Evolutionary conservation across 1,140 invertebrate species (phyloP).

Genomic region (Bombus vancouverensis): DNA sequence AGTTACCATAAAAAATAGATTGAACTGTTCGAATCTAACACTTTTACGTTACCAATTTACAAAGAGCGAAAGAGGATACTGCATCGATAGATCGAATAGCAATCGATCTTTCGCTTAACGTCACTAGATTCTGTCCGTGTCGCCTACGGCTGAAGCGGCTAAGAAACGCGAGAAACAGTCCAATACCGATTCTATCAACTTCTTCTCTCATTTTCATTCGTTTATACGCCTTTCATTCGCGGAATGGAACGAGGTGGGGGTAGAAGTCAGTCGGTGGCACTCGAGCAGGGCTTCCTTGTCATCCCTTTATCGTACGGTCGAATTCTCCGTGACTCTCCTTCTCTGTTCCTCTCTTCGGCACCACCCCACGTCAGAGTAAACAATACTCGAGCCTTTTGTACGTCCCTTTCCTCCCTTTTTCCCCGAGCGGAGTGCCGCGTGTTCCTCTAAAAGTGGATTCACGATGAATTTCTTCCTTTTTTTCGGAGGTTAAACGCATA

Average conservation of each 20-base stretch:
- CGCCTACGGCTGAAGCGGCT: not conserved
- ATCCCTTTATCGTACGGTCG: conserved; percentile 63
- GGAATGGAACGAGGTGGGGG: conserved; percentile 34
- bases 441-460: conserved; percentile 61
- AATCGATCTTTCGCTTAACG: not conserved
- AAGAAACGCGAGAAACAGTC: not conserved
- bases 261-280: conserved; percentile 38
- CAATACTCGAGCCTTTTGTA: conserved; percentile 62
- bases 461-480: conserved; percentile 59
- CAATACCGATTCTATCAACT: conserved; percentile 29
- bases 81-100: no score
- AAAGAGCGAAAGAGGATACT: not conserved
- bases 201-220: conserved; percentile 56
- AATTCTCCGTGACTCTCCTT: conserved; percentile 49
- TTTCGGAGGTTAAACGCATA: conserved; percentile 59
- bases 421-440: conserved; percentile 18
- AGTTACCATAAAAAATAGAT: no score
- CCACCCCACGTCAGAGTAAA: conserved; percentile 55
- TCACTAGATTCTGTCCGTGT: not conserved
- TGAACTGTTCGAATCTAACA: no score
- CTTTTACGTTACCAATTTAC: no score
- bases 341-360: not conserved
- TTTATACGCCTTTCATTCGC: conserved; percentile 46
- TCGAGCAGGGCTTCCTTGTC: conserved; percentile 52
- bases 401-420: not conserved